Evolutionary conservation across 2,888 invertebrate species (phyloP).

Genomic region (Epirrhoe tristata): DNA sequence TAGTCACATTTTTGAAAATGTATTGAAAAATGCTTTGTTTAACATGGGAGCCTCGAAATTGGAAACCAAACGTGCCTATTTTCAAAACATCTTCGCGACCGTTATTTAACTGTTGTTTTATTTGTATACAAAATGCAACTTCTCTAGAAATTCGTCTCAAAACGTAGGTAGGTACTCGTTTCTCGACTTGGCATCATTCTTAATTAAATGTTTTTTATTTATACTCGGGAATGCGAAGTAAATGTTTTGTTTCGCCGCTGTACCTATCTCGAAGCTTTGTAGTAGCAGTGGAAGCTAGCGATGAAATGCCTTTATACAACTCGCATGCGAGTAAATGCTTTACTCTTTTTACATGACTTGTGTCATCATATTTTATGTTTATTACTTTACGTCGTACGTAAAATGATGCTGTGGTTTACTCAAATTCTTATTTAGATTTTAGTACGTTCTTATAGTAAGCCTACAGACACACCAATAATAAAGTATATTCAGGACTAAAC

Average conservation of each 20-base stretch:
- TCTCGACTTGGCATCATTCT: slow-evolving; percentile 35
- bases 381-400: background rate
- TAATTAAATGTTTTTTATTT: slow-evolving; percentile 40
- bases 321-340: slow-evolving; percentile 5
- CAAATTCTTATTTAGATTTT: background rate
- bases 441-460: background rate
- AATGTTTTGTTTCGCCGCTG: slow-evolving; percentile 26
- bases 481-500: no score
- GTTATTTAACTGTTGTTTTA: slow-evolving; percentile 43
- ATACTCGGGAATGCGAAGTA: slow-evolving; percentile 25
- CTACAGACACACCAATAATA: background rate
- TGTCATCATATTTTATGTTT: slow-evolving; percentile 1
- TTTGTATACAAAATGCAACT: slow-evolving; percentile 34
- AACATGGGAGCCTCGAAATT: slow-evolving; percentile 60
- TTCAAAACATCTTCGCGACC: slow-evolving; percentile 53
- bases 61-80: slow-evolving; percentile 60
- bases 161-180: slow-evolving; percentile 20
- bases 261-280: slow-evolving; percentile 14
- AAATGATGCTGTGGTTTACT: background rate
- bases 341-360: background rate
- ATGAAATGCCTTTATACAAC: slow-evolving; percentile 7
- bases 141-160: slow-evolving; percentile 15
- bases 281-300: slow-evolving; percentile 2
- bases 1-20: background rate
- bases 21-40: slow-evolving; percentile 48